These are phyloP conservation scores for Halcyon smyrnensis DNA, from an alignment of 2,797 vertebrate genomes.

Conservation along the genomic window DNA sequence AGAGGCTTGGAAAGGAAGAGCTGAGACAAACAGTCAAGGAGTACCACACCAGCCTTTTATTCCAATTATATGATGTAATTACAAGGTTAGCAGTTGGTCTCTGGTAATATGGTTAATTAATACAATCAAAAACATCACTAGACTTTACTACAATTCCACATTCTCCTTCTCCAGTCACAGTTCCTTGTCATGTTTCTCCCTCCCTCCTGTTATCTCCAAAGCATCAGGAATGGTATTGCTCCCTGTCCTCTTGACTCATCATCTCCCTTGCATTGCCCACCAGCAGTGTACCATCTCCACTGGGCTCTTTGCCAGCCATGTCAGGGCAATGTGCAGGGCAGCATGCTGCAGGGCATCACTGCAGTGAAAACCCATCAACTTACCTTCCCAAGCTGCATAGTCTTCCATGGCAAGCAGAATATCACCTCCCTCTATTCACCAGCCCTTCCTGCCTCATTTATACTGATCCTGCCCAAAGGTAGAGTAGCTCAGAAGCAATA, in stretches of 20 bases:
- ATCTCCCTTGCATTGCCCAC: accelerated
- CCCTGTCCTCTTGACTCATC: neutral
- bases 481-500: neutral
- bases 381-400: accelerated
- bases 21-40: neutral
- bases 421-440: neutral
- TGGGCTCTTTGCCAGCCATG: accelerated
- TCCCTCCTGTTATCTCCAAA: neutral
- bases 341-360: neutral
- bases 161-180: neutral
- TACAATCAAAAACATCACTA: accelerated
- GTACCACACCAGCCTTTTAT: neutral
- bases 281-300: accelerated
- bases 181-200: neutral
- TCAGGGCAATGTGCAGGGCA: neutral
- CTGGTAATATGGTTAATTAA: neutral
- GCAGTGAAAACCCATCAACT: neutral
- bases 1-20: neutral
- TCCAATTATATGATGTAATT: neutral
- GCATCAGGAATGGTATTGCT: accelerated
- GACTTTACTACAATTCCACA: neutral
- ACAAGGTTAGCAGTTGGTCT: neutral
- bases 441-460: neutral
- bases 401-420: neutral
- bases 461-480: neutral